Conservation (phyloP, 1,140 invertebrate species). For the Drepana arcuata region DNA sequence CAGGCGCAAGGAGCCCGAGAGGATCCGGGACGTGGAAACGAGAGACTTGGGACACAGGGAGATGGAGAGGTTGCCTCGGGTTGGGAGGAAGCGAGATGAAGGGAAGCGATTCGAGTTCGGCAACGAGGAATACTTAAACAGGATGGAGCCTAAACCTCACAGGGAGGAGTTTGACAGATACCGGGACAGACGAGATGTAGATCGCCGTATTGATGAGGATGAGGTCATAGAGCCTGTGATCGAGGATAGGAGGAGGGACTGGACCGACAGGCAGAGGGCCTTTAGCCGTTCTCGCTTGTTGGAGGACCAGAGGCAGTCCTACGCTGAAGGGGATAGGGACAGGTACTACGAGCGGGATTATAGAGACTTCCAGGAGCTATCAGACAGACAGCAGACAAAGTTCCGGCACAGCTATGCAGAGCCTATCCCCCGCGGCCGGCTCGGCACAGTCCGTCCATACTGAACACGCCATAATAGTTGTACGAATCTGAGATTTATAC, state of each 20-base stretch:
- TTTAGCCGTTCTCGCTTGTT: conserved; percentile 59
- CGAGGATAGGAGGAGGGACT: conserved; percentile 53
- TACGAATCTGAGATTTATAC: conserved; percentile 9
- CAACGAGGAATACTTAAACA: conserved; percentile 52
- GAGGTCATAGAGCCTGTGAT: conserved; percentile 65
- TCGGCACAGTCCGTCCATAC: conserved; percentile 65
- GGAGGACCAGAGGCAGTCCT: conserved; percentile 56
- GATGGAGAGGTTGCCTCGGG: conserved; percentile 56
- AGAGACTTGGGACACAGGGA: conserved; percentile 41
- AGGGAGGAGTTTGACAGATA: conserved; percentile 52
- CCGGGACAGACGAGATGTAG: conserved; percentile 47
- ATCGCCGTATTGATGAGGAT: conserved; percentile 59
- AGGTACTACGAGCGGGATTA: conserved; percentile 58
- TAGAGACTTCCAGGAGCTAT: conserved; percentile 53
- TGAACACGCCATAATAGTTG: conserved; percentile 63
- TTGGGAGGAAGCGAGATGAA: conserved; percentile 54
- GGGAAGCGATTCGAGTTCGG: conserved; percentile 53
- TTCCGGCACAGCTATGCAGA: conserved; percentile 69
- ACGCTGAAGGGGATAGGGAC: conserved; percentile 54
- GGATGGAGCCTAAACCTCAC: conserved; percentile 47
- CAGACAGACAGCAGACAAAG: conserved; percentile 57
- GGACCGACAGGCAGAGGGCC: conserved; percentile 54
- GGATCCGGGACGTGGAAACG: conserved; percentile 33
- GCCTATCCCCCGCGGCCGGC: conserved; percentile 59
- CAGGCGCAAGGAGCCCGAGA: conserved; percentile 46